phyloP scores from a whole-genome alignment of 2,888 invertebrate genomes.

The Liposcelis brunnea region DNA sequence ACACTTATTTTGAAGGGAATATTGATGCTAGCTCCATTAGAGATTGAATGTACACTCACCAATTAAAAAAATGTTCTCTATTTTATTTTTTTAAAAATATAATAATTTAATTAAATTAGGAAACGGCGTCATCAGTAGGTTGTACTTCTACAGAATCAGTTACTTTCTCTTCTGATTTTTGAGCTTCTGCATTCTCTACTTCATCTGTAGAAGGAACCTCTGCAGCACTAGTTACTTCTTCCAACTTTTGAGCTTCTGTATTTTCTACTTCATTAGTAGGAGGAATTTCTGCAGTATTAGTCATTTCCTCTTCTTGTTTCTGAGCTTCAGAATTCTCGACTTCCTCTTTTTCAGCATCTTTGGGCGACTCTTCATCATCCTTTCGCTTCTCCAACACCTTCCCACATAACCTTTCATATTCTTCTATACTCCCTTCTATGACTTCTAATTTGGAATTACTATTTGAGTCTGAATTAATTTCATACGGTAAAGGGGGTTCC shows the following conservation, averaged over 20 bases:
- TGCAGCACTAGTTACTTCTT: conserved; percentile 11
- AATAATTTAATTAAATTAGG: too few species aligned
- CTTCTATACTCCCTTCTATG: conserved; percentile 12
- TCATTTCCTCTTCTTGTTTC: not conserved
- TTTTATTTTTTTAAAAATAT: too few species aligned
- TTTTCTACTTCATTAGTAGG: not conserved
- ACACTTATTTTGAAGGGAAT: too few species aligned
- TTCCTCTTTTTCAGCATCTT: not conserved
- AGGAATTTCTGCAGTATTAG: not conserved
- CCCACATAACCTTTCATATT: conserved; percentile 10
- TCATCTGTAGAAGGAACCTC: conserved; percentile 14
- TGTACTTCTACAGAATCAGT: not conserved
- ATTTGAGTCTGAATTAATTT: not conserved
- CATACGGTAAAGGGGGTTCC: not conserved
- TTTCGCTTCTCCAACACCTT: not conserved
- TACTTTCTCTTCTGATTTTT: too few species aligned
- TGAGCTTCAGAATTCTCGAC: not conserved
- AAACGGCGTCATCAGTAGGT: too few species aligned
- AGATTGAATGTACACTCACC: too few species aligned
- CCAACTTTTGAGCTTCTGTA: not conserved
- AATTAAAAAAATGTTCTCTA: too few species aligned
- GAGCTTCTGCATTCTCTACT: conserved; percentile 4
- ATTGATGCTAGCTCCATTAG: too few species aligned
- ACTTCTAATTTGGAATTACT: not conserved
- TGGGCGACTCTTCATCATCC: too few species aligned